A percentile compares a stretch with the other conserved stretches of the same genome.
Conservation (phyloP, 2,113 vertebrate species). For the Edolisoma coerulescens region DNA sequence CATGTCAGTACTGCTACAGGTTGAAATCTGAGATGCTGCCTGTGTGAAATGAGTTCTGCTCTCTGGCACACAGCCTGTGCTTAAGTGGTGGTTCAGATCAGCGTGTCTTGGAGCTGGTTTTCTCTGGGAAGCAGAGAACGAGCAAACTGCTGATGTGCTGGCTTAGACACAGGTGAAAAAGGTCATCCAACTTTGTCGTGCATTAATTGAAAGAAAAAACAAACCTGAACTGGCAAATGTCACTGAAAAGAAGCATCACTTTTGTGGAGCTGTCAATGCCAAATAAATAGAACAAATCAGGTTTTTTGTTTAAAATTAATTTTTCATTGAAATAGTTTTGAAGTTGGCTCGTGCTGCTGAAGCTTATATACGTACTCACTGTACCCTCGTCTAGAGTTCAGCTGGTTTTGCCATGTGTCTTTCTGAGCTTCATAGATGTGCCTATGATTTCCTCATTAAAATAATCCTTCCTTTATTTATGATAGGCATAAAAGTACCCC, state of each 20-base stretch:
- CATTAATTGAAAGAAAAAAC: not conserved
- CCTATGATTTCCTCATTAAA: not conserved
- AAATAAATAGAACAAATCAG: not conserved
- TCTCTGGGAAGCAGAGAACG: not conserved
- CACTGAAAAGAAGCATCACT: not conserved
- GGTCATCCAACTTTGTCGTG: not conserved
- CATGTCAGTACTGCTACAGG: not conserved
- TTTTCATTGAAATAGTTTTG: not conserved
- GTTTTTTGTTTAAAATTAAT: not conserved
- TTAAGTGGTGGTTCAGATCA: not conserved
- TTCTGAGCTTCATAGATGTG: not conserved
- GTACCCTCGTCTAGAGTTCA: not conserved
- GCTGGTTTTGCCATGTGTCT: not conserved
- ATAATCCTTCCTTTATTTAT: not conserved
- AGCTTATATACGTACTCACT: not conserved
- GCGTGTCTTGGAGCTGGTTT: not conserved
- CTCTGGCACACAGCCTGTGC: not conserved
- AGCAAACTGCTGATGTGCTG: not conserved
- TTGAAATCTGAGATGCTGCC: not conserved
- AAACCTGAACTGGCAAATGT: not conserved
- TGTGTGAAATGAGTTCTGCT: not conserved
- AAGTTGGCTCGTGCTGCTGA: not conserved
- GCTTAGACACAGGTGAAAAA: not conserved
- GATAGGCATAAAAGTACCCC: not conserved
- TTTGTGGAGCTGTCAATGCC: not conserved